Conservation (phyloP, 2,888 invertebrate genomes). For the Corbicula japonica region DNA sequence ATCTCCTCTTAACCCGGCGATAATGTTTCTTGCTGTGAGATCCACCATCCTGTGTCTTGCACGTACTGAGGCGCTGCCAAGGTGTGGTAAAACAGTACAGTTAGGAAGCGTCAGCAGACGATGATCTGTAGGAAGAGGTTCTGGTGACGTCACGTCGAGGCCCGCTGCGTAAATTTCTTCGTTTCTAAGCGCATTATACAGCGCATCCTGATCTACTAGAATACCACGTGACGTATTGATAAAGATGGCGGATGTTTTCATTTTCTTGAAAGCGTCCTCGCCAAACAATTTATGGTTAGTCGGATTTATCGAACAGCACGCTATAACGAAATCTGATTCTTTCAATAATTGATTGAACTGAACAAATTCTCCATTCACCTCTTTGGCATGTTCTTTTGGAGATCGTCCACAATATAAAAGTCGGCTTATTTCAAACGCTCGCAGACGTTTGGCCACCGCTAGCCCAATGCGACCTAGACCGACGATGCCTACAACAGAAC, state of each 20-base stretch:
- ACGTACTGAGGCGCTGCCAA: slow-evolving; percentile 93
- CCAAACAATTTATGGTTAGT: slow-evolving; percentile 92
- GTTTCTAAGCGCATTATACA: slow-evolving; percentile 91
- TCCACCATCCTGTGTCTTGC: slow-evolving; percentile 93
- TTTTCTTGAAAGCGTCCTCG: slow-evolving; percentile 91
- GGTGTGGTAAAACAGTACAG: slow-evolving; percentile 94
- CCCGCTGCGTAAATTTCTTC: slow-evolving; percentile 93
- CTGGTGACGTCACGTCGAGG: slow-evolving; percentile 96
- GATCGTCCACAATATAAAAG: slow-evolving; percentile 92
- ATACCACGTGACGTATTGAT: slow-evolving; percentile 93
- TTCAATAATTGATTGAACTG: slow-evolving; percentile 91
- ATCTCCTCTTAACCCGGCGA: slow-evolving; percentile 91
- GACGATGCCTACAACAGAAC: slow-evolving; percentile 90
- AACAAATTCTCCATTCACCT: slow-evolving; percentile 90
- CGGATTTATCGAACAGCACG: slow-evolving; percentile 92
- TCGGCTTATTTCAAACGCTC: slow-evolving; percentile 91
- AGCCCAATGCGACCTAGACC: slow-evolving; percentile 87
- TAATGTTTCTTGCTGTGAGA: slow-evolving; percentile 92
- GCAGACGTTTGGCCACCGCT: slow-evolving; percentile 92
- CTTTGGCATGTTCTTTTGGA: slow-evolving; percentile 87
- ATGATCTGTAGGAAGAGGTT: slow-evolving; percentile 93
- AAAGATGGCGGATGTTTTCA: slow-evolving; percentile 95
- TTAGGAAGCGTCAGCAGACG: slow-evolving; percentile 92
- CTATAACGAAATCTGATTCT: slow-evolving; percentile 95
- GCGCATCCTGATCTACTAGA: slow-evolving; percentile 91